Base-by-base conservation (phyloP, 2,888 invertebrate species). In the Stenodera caucasica region DNA sequence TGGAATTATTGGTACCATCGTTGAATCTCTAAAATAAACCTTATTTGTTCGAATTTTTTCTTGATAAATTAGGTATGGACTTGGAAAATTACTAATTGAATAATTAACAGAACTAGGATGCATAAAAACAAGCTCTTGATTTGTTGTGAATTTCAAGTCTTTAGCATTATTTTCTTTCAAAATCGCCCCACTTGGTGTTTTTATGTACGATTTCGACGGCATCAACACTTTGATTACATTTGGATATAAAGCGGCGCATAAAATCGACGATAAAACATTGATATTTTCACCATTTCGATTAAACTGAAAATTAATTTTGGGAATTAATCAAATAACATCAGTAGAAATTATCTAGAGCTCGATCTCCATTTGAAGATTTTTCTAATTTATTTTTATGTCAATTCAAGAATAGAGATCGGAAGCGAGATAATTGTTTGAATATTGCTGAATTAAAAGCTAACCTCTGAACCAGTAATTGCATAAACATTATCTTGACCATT, bases 201-300 rank as follows among this genome's bases (percentile, higher is more conserved):
- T 85, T 72, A 88, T 85, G 77, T 87, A 92, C 0, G 88, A 88
- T 74, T 91, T 90, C 70, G 90, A 90, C 0, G 92, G 92, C 0
- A 90, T 91, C 53, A 91, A 81, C 7, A 91, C 89, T 82, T 92
- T 90, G 0, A 94, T 91, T 32, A 98, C 86, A 76, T 96, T 95
- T 0, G 98, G 98, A 80, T 97, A 98, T 18, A 95, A 82, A 0
- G 97, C 96, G 1, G 95, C 96, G 76, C 94, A 93, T 49, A 98
- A 82, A 26, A 96, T 88, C 0, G 96, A 95, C 54, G 90, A 85
- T 18, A 93, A 76, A n/a, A 93, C 78, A 59, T 86, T 85, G 61
- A 87, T 85, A 71, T 92, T 92, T 5, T 89, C 89, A 2, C 90
- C 89, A 70, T 93, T 90, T 8, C 81, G 81, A 73, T 92, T 92